A percentile compares a stretch with the other conserved stretches of the same genome.
Evolutionary conservation across 2,888 invertebrate species (phyloP).

Genomic region (Oligia fasciuncula): DNA sequence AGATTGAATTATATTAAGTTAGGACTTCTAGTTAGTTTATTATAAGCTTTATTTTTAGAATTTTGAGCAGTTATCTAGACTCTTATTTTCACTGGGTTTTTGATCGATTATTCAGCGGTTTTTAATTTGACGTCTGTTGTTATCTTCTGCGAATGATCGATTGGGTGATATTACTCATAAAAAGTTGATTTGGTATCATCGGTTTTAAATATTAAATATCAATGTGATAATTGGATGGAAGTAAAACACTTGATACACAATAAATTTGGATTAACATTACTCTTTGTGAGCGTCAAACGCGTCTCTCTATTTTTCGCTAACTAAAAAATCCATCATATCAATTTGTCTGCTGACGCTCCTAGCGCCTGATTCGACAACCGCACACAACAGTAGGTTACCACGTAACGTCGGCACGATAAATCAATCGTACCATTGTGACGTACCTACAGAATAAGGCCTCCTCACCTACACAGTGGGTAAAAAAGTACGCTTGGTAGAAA

Average conservation of each 20-base stretch:
- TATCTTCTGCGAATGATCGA: not conserved
- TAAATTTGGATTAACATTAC: not conserved
- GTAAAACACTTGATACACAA: not conserved
- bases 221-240: not conserved
- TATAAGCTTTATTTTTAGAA: conserved; percentile 3
- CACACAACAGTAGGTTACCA: conserved; percentile 74
- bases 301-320: not conserved
- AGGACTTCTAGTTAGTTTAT: conserved; percentile 9
- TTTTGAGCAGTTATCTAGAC: not conserved
- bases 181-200: not conserved
- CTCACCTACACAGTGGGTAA: conserved; percentile 71
- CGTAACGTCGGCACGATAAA: conserved; percentile 83
- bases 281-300: not conserved
- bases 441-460: conserved; percentile 73
- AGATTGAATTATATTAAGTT: conserved; percentile 17
- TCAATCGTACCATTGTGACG: conserved; percentile 84
- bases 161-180: not conserved
- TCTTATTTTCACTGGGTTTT: not conserved
- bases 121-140: not conserved
- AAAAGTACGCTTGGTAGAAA: conserved; percentile 52
- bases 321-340: not conserved
- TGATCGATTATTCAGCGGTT: not conserved
- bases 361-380: conserved; percentile 69
- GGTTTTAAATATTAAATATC: not conserved
- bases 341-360: conserved; percentile 73